A percentile compares a stretch with the other conserved stretches of the same genome.
Conservation (phyloP, 2,888 invertebrate genomes). For the Drosophila anomalipes region DNA sequence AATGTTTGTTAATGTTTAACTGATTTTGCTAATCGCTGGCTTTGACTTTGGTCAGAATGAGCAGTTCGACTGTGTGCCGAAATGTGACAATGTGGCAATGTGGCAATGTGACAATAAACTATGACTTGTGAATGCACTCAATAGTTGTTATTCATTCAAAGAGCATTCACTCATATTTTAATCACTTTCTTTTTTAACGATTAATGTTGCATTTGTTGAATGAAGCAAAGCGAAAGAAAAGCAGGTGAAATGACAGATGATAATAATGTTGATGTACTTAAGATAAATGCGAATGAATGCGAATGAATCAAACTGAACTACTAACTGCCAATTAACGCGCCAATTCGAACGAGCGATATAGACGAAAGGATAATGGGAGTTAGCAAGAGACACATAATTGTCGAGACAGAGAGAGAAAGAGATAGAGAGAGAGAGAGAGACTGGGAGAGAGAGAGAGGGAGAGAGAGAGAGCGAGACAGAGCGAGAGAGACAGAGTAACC, state of each 20-base stretch:
- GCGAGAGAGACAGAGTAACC: slow-evolving; percentile 23
- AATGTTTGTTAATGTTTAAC: slow-evolving; percentile 10
- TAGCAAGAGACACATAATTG: slow-evolving; percentile 7
- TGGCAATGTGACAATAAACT: background rate
- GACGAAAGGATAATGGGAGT: slow-evolving; percentile 27
- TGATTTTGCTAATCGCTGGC: slow-evolving; percentile 19
- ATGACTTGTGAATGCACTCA: background rate
- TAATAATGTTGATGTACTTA: slow-evolving; percentile 27
- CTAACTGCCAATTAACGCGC: slow-evolving; percentile 69
- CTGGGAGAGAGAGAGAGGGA: slow-evolving; percentile 2
- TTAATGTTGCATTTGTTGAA: slow-evolving; percentile 32
- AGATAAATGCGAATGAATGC: slow-evolving; percentile 50
- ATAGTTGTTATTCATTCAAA: background rate
- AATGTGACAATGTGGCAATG: slow-evolving; percentile 3
- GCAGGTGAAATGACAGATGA: slow-evolving; percentile 34
- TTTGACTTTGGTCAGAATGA: slow-evolving; percentile 22
- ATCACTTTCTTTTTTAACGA: background rate
- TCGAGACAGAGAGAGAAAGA: slow-evolving; percentile 2
- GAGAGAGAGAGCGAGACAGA: background rate
- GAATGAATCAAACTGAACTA: slow-evolving; percentile 56
- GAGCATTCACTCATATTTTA: background rate
- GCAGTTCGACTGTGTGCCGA: slow-evolving; percentile 44
- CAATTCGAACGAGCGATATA: slow-evolving; percentile 56
- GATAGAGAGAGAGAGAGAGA: background rate
- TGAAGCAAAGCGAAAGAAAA: slow-evolving; percentile 58